These are phyloP conservation scores for Dendrolimus kikuchii DNA, from an alignment of 1,140 invertebrate genomes.

Conservation along the genomic window DNA sequence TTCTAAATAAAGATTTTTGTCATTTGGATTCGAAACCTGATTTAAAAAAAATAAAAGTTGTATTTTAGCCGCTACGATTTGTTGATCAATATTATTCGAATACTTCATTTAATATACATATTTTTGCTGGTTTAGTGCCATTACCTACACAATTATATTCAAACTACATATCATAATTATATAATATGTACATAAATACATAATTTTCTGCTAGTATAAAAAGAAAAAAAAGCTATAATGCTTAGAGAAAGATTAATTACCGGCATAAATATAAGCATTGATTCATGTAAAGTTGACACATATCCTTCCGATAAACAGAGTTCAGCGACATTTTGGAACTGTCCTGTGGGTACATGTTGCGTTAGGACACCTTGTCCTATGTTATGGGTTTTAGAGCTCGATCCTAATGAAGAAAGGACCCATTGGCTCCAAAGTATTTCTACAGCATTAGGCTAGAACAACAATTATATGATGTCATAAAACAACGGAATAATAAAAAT, in stretches of 20 bases:
- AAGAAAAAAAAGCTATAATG: neutral
- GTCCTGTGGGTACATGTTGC: slow-evolving; percentile 31
- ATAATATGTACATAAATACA: slow-evolving; percentile 1
- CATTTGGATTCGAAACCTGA: too few species aligned
- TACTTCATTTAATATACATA: too few species aligned
- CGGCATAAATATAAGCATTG: slow-evolving; percentile 77
- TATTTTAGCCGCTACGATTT: too few species aligned
- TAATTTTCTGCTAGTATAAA: neutral
- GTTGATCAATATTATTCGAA: too few species aligned
- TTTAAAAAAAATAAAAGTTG: too few species aligned
- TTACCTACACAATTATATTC: too few species aligned
- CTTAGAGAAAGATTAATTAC: slow-evolving; percentile 53
- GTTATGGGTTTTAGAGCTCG: slow-evolving; percentile 45
- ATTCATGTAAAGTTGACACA: slow-evolving; percentile 72
- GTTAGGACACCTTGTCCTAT: slow-evolving; percentile 35
- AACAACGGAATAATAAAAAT: too few species aligned
- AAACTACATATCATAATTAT: too few species aligned
- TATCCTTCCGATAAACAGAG: slow-evolving; percentile 68
- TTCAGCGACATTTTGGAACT: slow-evolving; percentile 69
- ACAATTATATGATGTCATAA: neutral
- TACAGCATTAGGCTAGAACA: slow-evolving; percentile 75
- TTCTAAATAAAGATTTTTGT: too few species aligned
- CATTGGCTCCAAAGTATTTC: slow-evolving; percentile 77
- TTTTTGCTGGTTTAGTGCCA: too few species aligned
- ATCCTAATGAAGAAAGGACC: slow-evolving; percentile 65